Conservation (phyloP, 2,113 vertebrate species). For the Melospiza melodia region DNA sequence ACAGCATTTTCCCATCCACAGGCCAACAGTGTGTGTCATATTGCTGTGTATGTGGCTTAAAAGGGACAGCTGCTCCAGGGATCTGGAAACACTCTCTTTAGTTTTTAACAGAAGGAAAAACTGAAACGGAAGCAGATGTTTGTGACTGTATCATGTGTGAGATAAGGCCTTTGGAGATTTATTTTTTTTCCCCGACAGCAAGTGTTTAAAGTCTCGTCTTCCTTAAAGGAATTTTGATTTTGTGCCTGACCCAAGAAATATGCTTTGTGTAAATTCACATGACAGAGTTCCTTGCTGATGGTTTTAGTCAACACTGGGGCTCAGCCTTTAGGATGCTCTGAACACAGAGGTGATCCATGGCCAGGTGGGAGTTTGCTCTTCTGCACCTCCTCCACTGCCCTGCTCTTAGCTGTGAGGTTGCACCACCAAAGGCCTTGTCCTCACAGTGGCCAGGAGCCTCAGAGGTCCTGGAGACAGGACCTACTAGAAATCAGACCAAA, state of each 20-base stretch:
- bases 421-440: not conserved
- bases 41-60: constrained; percentile 42
- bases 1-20: constrained; percentile 5
- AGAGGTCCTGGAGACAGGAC: not conserved
- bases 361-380: not conserved
- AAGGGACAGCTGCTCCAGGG: constrained; percentile 65
- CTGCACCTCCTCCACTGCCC: not conserved
- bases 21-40: constrained; percentile 27
- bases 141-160: constrained; percentile 47
- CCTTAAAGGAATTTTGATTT: constrained; percentile 69
- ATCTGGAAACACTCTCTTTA: constrained; percentile 59
- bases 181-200: not conserved
- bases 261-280: constrained; percentile 48
- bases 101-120: constrained; percentile 56
- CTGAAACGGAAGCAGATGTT: constrained; percentile 59
- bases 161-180: constrained; percentile 38
- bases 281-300: constrained; percentile 26
- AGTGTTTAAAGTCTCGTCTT: constrained; percentile 60
- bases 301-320: not conserved
- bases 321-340: constrained; percentile 38
- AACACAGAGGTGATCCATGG: not conserved
- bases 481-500: not conserved
- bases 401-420: not conserved
- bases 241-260: constrained; percentile 55
- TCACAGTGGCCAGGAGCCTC: not conserved